Base-by-base conservation (phyloP, 2,888 invertebrate genomes). In the Boloria euphrosyne region DNA sequence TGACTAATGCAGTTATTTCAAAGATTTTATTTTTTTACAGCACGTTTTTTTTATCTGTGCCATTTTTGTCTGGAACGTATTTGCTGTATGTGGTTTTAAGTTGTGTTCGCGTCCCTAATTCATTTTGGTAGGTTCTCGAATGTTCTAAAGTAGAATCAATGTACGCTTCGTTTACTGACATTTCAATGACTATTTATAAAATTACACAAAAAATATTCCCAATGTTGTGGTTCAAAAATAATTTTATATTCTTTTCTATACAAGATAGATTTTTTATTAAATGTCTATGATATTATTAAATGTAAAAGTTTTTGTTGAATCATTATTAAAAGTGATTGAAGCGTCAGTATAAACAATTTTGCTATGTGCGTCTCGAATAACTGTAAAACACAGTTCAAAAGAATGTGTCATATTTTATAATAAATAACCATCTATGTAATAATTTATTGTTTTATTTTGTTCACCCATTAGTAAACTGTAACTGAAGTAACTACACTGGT, bases 361-460 rank as follows among this genome's bases (percentile, higher is more conserved):
- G 91, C 91, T 89, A 89, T 87, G 80, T 80, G 90, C 90, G 86
- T 91, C 84, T 89, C 85, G 86, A 87, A 85, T 87, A 89, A 78
- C 85, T 89, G 89, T 89, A 85, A 82, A 85, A 89, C 87, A 89
- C 90, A 85, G 90, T 90, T 90, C 88, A 90, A 90, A 89, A 84
- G 90, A 90, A 90, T 90, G 92, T 92, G 92, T 91, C 91, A 92
- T 91, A 92, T 92, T 92, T 92, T 92, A 92, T 92, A 92, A 88
- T 92, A 92, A 92, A 92, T 92, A 92, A 92, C 89, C 91, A 89
- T 92, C 87, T 91, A 90, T 92, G 92, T 92, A 91, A 86, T 83
- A 76, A 80, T 75, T 46, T 64, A 69, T 71, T 50, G 78, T 85
- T 87, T 84, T 80, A 80, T 79, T 83, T 55, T 13, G 5, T 44